phyloP scores from a whole-genome alignment of 1,140 invertebrate genomes.

The Nomia melanderi region DNA sequence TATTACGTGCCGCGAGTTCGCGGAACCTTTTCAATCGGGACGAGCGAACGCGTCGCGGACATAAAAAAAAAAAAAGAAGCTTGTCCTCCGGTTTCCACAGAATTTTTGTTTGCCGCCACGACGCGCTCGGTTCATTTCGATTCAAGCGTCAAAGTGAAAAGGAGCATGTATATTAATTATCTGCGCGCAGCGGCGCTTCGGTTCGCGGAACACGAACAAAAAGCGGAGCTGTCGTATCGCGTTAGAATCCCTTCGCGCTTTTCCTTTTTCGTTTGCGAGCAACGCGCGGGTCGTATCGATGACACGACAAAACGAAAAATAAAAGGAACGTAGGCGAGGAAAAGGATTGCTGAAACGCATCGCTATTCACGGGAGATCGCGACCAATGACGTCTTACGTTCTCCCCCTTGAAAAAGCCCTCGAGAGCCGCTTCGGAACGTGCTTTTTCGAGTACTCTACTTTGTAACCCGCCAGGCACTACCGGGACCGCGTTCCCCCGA shows the following conservation, averaged over 20 bases:
- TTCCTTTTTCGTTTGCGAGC: neutral
- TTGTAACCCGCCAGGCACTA: neutral
- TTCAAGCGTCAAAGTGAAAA: neutral
- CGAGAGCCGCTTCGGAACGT: conserved; percentile 5
- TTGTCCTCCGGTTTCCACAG: neutral
- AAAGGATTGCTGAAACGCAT: neutral
- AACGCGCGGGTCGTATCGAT: neutral
- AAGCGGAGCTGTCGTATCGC: neutral
- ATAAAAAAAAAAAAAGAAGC: neutral
- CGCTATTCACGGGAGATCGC: neutral
- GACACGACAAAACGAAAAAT: neutral
- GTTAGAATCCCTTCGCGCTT: neutral
- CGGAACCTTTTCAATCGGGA: neutral
- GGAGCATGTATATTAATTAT: neutral
- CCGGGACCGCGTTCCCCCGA: neutral
- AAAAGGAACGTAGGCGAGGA: neutral
- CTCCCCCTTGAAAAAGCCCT: neutral
- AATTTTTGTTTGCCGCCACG: neutral
- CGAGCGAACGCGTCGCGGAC: neutral
- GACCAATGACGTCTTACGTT: conserved; percentile 10
- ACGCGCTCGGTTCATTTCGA: neutral
- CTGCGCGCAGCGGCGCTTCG: neutral
- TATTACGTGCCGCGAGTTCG: neutral
- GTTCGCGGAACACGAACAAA: neutral
- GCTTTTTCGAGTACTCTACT: conserved; percentile 28